Conservation (phyloP, 2,113 vertebrate genomes). For the Hippopotamus amphibius region DNA sequence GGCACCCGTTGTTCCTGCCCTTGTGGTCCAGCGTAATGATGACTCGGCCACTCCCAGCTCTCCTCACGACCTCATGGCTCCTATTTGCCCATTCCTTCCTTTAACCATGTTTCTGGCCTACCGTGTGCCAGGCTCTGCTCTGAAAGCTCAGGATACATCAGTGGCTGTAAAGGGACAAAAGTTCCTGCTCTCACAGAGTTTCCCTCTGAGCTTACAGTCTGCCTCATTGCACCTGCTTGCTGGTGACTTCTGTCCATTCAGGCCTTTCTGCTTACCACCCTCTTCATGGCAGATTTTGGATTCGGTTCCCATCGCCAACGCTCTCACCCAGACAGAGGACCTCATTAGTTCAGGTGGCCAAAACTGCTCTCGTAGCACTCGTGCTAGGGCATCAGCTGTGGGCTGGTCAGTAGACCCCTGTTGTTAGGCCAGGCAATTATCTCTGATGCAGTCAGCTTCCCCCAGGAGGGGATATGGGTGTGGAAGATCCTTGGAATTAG, state of each 20-base stretch:
- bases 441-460: background rate
- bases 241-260: background rate
- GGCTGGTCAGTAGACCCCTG: background rate
- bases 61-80: background rate
- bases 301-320: background rate
- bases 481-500: background rate
- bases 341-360: background rate
- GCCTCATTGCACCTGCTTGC: background rate
- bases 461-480: background rate
- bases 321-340: background rate
- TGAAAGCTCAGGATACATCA: background rate
- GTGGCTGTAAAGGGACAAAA: background rate
- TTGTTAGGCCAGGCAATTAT: background rate
- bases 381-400: background rate
- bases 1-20: background rate
- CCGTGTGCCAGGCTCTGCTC: background rate
- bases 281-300: background rate
- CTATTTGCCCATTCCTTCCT: background rate
- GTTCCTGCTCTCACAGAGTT: background rate
- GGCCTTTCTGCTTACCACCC: background rate
- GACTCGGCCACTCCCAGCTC: background rate
- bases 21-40: background rate
- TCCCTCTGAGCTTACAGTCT: background rate
- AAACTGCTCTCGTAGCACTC: background rate
- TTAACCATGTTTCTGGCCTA: background rate